Conservation (phyloP, 1,140 invertebrate genomes). For the Drosophila santomea region DNA sequence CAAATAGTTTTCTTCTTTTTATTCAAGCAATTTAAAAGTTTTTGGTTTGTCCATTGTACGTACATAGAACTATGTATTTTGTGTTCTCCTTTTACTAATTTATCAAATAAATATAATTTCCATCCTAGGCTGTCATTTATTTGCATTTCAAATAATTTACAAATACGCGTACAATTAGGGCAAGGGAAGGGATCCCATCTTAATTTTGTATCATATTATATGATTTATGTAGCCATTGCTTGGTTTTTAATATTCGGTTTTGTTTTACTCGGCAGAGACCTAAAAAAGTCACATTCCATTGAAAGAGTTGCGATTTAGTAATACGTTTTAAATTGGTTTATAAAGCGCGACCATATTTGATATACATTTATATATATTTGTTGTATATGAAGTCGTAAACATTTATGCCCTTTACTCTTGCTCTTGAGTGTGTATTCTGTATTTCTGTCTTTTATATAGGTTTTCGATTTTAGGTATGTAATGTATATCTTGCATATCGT, state of each 20-base stretch:
- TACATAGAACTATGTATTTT: slow-evolving; percentile 60
- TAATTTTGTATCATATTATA: slow-evolving; percentile 35
- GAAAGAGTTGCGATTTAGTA: slow-evolving; percentile 50
- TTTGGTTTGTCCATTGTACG: slow-evolving; percentile 50
- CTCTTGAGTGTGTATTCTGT: slow-evolving; percentile 14
- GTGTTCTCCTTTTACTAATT: slow-evolving; percentile 62
- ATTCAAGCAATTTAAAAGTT: slow-evolving; percentile 81
- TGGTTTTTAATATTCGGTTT: slow-evolving; percentile 24
- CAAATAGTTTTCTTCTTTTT: slow-evolving; percentile 46
- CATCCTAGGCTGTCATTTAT: slow-evolving; percentile 41
- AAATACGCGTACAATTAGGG: slow-evolving; percentile 55
- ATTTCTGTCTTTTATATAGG: slow-evolving; percentile 24
- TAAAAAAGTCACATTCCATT: slow-evolving; percentile 42
- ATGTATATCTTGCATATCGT: slow-evolving; percentile 60
- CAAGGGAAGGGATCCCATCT: slow-evolving; percentile 19
- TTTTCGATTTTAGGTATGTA: slow-evolving; percentile 12
- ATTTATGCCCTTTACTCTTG: slow-evolving; percentile 39
- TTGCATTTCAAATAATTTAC: slow-evolving; percentile 60
- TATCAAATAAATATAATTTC: slow-evolving; percentile 75
- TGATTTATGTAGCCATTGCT: slow-evolving; percentile 43
- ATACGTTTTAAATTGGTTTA: slow-evolving; percentile 32
- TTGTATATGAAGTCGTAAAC: slow-evolving; percentile 59
- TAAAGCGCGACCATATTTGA: slow-evolving; percentile 61
- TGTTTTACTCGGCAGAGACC: slow-evolving; percentile 27
- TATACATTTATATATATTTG: slow-evolving; percentile 38